Base-by-base conservation (phyloP, 2,113 vertebrate genomes). In the Sander lucioperca region DNA sequence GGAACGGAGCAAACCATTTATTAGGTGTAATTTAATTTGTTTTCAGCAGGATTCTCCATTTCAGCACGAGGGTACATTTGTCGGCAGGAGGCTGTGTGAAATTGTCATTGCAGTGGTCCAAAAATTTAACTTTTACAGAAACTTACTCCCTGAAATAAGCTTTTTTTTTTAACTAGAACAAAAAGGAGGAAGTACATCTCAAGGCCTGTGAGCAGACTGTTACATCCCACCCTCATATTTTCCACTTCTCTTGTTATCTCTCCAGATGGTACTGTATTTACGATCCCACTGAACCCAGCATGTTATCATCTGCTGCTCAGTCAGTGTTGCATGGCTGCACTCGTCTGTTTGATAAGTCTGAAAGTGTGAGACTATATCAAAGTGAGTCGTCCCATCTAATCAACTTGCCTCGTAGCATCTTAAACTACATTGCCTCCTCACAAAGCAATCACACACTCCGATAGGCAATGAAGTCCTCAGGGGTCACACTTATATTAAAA, bases 371-470 rank as follows among this genome's bases (percentile, higher is more conserved):
- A 59, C 59, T 84, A 84, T 56, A 71, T 80, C 71, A 75, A 79
- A 78, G 53, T 27, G 4, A 61, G 56, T 74, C 56, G 3, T 75
- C 39, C 57, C 74, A 51, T 88, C 79, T 88, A 69, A 86, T 90
- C 77, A 83, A 63, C 76, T 74, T 71, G 57, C 88, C 70, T 74
- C 71, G 36, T 59, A 13, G 65, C 47, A 50, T 79, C 58, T 74
- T 64, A 53, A 77, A 77, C 68, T 82, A 79, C 90, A 82, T n/a
- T 1, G 48, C 73, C 76, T 77, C 72, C 50, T 75, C 68, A 81
- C 72, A 91, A 88, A 90, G 89, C 79, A 93, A 93, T 93, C 83
- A 85, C 89, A 93, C 90, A 87, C 87, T 90, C 80, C 56, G 21
- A 76, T 92, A 75, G 74, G 78, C 88, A 92, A 39, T 33, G 36